Base-by-base conservation (phyloP, 35 echinoderm and acorn worm species). In the Heliocidaris tuberculata region DNA sequence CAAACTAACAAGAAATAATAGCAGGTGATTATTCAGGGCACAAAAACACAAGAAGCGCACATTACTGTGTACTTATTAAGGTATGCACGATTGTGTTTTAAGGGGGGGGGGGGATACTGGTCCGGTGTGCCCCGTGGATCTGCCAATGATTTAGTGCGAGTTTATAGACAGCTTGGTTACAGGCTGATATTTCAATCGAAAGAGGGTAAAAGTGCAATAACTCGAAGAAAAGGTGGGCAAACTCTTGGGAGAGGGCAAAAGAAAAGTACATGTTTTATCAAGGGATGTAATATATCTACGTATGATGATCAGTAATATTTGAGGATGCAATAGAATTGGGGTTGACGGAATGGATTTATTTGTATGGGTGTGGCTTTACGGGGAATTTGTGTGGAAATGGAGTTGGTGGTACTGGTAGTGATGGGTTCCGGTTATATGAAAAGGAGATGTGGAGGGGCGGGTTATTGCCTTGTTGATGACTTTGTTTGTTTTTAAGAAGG, bases 231-330 rank as follows among this genome's bases (percentile, higher is more conserved):
- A 78, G 65, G 21, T n/a, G 27, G 4, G 27, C 21, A 27, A 19
- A 78, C 65, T 27, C 65, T 5, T 78, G 65, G 65, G 65, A 19
- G 6, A 21, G 65, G 65, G 65, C 27, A 7, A 78, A n/a, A 21
- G 27, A 78, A 78, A 78, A 78, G 65, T 78, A 78, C 65, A 78
- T 78, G 65, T 78, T 78, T 78, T 78, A 78, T 78, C 65, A 29
- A 78, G 65, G 65, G 65, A 78, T 24, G 65, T n/a, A 78, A 78
- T n/a, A 78, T 78, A 78, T 78, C 65, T 78, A 60, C 65, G 65
- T n/a, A 78, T n/a, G 27, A 2, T 78, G 65, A n/a, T 78, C 4
- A n/a, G 65, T 78, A 78, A 6, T 78, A 78, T 78, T 19, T 4
- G 65, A 78, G 19, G 27, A 78, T 56, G 15, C 8, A 56, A 56